Evolutionary conservation across 2,888 invertebrate genomes (phyloP), one percentile per base, ranked within the genome.

Genomic region (Lypha dubia): DNA sequence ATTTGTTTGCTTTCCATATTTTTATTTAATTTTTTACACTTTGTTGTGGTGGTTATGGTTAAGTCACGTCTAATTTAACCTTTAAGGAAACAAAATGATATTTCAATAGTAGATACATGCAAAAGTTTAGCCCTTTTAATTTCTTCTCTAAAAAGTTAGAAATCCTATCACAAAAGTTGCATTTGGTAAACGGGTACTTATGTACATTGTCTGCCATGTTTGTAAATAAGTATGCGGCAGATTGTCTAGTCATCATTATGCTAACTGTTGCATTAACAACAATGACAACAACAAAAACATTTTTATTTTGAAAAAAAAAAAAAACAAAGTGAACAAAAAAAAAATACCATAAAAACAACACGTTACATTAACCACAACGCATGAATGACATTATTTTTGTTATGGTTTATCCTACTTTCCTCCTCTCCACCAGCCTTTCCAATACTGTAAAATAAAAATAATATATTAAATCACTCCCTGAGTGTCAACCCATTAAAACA

Each of bases 231-330:
- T 41, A 32, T 17, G 5, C 1, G n/a, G 62, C 51, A 17, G 28
- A n/a, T 8, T 38, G 67, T 76, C 76, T 67, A 65, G 73, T 67
- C 70, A 11, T 76, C 46, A 65, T 71, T n/a, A 58, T 38, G 51
- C 49, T 73, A 83, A 62, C 82, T 83, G 76, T 83, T 83, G 77
- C 82, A 67, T 82, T 75, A 70, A 79, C 24, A 38, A 38, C 41
- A 44, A 51, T 28, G 58, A 44, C 32, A 70, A 79, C 24, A 24
- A 38, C 53, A 44, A 63, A 20, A 67, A 44, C 32, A 51, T 46
- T 32, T 62, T 62, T 38, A 56, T 62, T 74, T 74, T 6, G 24
- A 74, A 62, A 11, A 15, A 74, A 38, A 74, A 62, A 11, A 15
- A 74, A 74, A 63, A 74, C 28, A 63, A 32, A 35, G 38, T 68